A percentile compares a stretch with the other conserved stretches of the same genome.
phyloP scores from a whole-genome alignment of 2,888 invertebrate species.

The Eupithecia exiguata region DNA sequence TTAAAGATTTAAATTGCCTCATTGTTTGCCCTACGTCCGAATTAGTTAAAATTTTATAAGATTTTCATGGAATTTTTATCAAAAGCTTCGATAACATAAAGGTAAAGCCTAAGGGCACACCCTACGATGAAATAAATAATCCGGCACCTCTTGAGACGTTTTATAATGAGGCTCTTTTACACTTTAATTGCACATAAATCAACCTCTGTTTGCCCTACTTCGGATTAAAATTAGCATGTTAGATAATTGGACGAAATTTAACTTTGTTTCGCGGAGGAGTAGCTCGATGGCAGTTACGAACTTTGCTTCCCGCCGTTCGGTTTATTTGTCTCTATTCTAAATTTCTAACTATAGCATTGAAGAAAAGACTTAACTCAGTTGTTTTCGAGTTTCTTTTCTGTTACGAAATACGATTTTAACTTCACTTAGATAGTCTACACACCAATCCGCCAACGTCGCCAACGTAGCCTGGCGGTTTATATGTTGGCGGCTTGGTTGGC shows the following conservation, averaged over 20 bases:
- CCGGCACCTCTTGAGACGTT: slow-evolving; percentile 31
- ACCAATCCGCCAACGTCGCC: not conserved
- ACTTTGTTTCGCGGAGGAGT: slow-evolving; percentile 27
- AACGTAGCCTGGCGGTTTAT: no score
- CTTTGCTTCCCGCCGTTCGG: slow-evolving; percentile 20
- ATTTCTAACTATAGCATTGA: not conserved
- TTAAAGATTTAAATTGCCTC: not conserved
- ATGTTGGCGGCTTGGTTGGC: no score
- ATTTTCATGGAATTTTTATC: slow-evolving; percentile 8
- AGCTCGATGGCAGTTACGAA: slow-evolving; percentile 31
- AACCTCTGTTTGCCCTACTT: slow-evolving; percentile 35
- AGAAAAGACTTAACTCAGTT: not conserved
- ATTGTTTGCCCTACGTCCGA: not conserved
- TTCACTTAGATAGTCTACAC: no score
- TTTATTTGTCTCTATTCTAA: not conserved
- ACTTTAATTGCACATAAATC: slow-evolving; percentile 41
- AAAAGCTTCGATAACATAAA: not conserved
- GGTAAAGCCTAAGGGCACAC: not conserved
- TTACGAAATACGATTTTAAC: not conserved
- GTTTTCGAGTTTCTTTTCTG: not conserved
- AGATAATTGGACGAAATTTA: slow-evolving; percentile 32
- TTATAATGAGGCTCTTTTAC: slow-evolving; percentile 36
- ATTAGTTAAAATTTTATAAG: not conserved
- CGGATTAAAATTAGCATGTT: slow-evolving; percentile 40
- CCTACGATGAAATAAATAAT: slow-evolving; percentile 16